Percentiles rank a stretch among this genome's conserved stretches.
Conservation (phyloP, 2,888 invertebrate genomes). For the Dolichomitus sp. region DNA sequence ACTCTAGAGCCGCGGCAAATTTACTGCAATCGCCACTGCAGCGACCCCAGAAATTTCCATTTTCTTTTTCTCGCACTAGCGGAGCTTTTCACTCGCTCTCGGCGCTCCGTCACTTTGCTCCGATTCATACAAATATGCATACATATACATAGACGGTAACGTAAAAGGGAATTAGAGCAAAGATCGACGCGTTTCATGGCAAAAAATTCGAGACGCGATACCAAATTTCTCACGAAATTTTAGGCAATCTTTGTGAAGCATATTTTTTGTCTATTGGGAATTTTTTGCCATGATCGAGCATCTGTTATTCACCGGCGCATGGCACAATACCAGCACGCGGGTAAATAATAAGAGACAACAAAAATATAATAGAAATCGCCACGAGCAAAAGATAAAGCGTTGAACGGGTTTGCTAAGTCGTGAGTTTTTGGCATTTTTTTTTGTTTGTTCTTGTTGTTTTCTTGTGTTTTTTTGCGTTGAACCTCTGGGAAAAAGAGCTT, state of each 20-base stretch:
- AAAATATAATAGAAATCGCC: conserved; percentile 50
- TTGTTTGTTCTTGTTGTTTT: conserved; percentile 7
- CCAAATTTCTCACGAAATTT: neutral
- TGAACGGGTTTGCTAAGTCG: conserved; percentile 52
- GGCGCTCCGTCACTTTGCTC: conserved; percentile 53
- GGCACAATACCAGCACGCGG: conserved; percentile 33
- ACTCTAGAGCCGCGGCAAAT: conserved; percentile 30
- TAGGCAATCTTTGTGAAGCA: neutral
- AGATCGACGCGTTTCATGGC: conserved; percentile 49
- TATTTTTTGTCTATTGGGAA: neutral
- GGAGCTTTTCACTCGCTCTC: conserved; percentile 38
- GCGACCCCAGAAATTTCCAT: conserved; percentile 20
- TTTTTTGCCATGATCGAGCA: conserved; percentile 33
- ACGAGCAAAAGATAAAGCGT: conserved; percentile 59
- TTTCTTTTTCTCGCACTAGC: conserved; percentile 17
- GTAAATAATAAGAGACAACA: conserved; percentile 35
- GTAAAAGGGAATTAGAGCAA: conserved; percentile 52
- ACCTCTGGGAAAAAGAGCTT: conserved; percentile 38
- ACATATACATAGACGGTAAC: conserved; percentile 65
- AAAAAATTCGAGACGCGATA: neutral
- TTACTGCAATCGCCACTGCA: conserved; percentile 25
- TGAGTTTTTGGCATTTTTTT: conserved; percentile 37
- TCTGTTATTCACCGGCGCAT: conserved; percentile 48
- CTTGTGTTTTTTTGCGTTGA: conserved; percentile 35
- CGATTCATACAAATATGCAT: conserved; percentile 65